Percentiles rank a stretch among this genome's conserved stretches.
phyloP scores from a whole-genome alignment of 2,113 vertebrate genomes.

The Leucosticte australis region DNA sequence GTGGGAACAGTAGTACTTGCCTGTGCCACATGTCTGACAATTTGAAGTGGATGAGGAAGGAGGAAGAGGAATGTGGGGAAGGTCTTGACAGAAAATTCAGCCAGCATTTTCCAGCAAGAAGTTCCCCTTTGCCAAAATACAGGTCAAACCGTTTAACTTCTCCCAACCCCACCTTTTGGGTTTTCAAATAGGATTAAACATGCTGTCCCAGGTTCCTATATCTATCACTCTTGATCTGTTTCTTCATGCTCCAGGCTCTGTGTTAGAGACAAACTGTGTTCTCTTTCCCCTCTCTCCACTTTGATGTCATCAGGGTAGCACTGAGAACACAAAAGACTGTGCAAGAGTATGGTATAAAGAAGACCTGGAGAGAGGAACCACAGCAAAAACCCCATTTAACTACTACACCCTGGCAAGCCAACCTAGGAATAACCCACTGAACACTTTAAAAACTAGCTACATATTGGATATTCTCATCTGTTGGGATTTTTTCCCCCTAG shows the following conservation, averaged over 20 bases:
- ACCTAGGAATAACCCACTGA: neutral
- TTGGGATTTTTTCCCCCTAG: neutral
- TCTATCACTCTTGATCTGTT: neutral
- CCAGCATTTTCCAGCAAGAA: neutral
- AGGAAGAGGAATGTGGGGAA: neutral
- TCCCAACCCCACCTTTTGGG: neutral
- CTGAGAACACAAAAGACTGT: neutral
- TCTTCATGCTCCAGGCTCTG: neutral
- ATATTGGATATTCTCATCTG: neutral
- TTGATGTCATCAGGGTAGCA: neutral
- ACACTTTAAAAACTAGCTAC: neutral
- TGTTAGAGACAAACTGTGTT: neutral
- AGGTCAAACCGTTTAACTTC: neutral
- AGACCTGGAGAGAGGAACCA: neutral
- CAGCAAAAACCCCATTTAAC: neutral
- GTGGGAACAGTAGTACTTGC: neutral
- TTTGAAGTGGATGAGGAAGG: neutral
- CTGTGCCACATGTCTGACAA: neutral
- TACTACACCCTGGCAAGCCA: neutral
- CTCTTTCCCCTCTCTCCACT: neutral
- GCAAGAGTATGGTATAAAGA: neutral
- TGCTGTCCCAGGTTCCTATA: neutral
- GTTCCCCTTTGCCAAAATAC: neutral
- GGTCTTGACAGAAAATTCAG: neutral
- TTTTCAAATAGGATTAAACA: neutral